phyloP scores from a whole-genome alignment of 2,797 vertebrate species.

The Meda fulgida region DNA sequence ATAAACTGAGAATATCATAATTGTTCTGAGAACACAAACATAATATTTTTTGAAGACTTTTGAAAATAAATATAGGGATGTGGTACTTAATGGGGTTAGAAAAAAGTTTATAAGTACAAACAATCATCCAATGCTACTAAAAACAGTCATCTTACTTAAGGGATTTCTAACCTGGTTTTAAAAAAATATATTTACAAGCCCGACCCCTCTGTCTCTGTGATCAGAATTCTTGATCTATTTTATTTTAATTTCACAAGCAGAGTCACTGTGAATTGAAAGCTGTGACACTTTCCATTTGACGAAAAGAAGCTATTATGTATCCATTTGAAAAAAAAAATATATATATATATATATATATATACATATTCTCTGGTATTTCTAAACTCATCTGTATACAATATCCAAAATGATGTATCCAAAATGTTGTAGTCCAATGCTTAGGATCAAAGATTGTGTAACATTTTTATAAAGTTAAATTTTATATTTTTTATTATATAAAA shows the following conservation, averaged over 20 bases:
- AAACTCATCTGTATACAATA: neutral
- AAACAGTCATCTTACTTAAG: neutral
- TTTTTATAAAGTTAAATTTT: neutral
- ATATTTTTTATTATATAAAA: too few species aligned
- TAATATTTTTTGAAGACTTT: neutral
- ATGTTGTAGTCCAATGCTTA: neutral
- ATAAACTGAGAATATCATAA: neutral
- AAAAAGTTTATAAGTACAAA: neutral
- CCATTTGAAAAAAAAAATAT: neutral
- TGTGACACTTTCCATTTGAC: neutral
- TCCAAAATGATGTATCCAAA: neutral
- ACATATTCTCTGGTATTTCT: neutral
- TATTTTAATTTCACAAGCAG: slow-evolving; percentile 2
- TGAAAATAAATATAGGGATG: neutral
- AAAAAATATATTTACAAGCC: slow-evolving; percentile 10
- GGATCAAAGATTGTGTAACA: neutral
- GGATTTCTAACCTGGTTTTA: neutral
- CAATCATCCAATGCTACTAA: neutral
- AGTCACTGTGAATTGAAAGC: slow-evolving; percentile 7
- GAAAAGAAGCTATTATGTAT: neutral
- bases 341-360: too few species aligned
- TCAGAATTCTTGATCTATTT: neutral
- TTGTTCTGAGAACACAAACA: neutral
- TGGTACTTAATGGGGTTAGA: neutral
- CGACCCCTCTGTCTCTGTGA: neutral